Evolutionary conservation across 2,888 invertebrate species (phyloP).

Genomic region (Chloroclysta siterata): DNA sequence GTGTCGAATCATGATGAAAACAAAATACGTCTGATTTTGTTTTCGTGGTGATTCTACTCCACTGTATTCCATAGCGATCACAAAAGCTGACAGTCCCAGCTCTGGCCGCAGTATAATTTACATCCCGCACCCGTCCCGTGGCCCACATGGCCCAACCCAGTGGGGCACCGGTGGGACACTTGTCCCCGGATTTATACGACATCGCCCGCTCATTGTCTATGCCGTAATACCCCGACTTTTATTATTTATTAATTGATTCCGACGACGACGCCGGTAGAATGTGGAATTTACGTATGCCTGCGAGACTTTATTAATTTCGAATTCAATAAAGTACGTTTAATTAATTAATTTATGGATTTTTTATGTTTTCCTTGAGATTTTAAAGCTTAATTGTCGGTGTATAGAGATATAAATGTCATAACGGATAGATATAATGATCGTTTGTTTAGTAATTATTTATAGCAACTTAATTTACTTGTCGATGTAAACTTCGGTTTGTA

Average conservation of each 20-base stretch:
- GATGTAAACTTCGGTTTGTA: constrained; percentile 9
- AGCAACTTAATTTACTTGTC: constrained; percentile 19
- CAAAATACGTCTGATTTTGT: too few species aligned
- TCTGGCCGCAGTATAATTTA: constrained; percentile 54
- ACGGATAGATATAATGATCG: constrained; percentile 19
- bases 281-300: constrained; percentile 42
- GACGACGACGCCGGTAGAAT: constrained; percentile 51
- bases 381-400: constrained; percentile 38
- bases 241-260: constrained; percentile 73
- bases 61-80: constrained; percentile 11
- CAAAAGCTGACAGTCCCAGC: constrained; percentile 34
- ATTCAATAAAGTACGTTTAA: constrained; percentile 38
- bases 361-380: constrained; percentile 36
- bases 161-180: constrained; percentile 59
- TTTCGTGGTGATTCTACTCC: not conserved
- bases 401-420: constrained; percentile 30
- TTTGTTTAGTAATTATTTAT: constrained; percentile 30
- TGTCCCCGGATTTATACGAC: constrained; percentile 64
- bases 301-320: constrained; percentile 35
- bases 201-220: constrained; percentile 56
- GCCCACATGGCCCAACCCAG: constrained; percentile 38
- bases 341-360: constrained; percentile 41
- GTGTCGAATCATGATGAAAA: too few species aligned
- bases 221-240: constrained; percentile 60
- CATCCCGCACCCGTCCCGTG: constrained; percentile 50